Conservation (phyloP, 2,797 vertebrate genomes). For the Pangasius sanitwongsei region DNA sequence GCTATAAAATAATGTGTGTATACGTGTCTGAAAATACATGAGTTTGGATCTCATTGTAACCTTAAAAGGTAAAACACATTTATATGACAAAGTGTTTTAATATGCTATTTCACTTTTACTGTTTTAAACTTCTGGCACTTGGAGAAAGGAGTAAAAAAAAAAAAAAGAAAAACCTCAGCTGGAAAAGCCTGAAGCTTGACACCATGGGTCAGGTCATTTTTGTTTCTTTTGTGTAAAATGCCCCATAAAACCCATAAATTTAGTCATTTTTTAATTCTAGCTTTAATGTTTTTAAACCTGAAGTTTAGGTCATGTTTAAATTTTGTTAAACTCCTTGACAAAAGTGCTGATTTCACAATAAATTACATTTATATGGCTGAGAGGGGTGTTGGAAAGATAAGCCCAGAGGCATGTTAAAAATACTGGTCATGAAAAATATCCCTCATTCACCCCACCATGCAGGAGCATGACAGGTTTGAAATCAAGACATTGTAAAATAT, state of each 20-base stretch:
- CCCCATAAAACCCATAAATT: conserved; percentile 31
- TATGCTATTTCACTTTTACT: background rate
- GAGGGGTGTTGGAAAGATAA: conserved; percentile 15
- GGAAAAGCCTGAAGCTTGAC: conserved; percentile 41
- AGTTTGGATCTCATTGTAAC: background rate
- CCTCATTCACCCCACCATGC: background rate
- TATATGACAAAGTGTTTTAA: background rate
- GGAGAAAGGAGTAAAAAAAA: background rate
- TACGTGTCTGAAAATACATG: background rate
- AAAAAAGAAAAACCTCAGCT: background rate
- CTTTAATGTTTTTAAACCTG: conserved; percentile 14
- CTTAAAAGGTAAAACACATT: background rate
- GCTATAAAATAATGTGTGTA: background rate
- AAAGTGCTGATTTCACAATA: conserved; percentile 34
- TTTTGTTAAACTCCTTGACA: background rate
- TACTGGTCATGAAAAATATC: background rate
- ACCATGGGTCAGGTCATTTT: conserved; percentile 32
- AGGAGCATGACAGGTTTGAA: background rate
- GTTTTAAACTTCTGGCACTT: background rate
- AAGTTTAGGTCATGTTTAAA: conserved; percentile 39
- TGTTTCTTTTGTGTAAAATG: conserved; percentile 45
- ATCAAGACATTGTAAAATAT: conserved; percentile 5
- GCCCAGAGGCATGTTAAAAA: background rate
- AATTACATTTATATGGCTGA: conserved; percentile 25
- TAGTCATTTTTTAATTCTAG: conserved; percentile 21